Base-by-base conservation (phyloP, 2,888 invertebrate species). In the Gandaritis pyraliata region DNA sequence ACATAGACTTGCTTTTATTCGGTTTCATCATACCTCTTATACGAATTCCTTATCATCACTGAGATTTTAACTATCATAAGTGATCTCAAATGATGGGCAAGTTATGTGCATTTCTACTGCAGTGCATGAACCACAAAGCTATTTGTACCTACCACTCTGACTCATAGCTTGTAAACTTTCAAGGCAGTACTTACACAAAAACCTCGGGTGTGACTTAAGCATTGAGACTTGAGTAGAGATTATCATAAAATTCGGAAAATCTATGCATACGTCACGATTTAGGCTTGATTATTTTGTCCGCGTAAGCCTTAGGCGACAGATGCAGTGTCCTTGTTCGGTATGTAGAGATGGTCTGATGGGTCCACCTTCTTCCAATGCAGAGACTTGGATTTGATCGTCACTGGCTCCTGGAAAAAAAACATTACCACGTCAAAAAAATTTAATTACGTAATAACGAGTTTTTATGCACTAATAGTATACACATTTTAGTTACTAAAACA, bases 341-440 rank as follows among this genome's bases (percentile, higher is more conserved):
- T 86, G 81, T 86, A 92, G 39, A 92, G 85, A 1, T 92, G 90
- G 68, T 93, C 93, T 0, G 90, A 87, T 0, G 90, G 82, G 60
- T 83, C 75, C 57, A 92, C 73, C 71, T 87, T 91, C 77, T 89
- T 80, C 92, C 92, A 93, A n/a, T 79, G 84, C 13, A 91, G 77
- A 36, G 79, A 77, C 74, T 93, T 92, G 1, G 92, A 90, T 68
- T 87, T 85, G 63, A 91, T 87, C 4, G 85, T 70, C 49, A 91
- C 90, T 36, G 92, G 90, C 64, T 86, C 81, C 93, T 93, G 85
- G 6, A 89, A 89, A 64, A 68, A 13, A 50, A 56, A 53, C 5
- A 43, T 43, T 16, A 6, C n/a, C n/a, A n/a, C 11, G 38, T 59
- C 16, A 48, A 1, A 11, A 11, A 41, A 33, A 15, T n/a, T n/a